A percentile compares a stretch with the other conserved stretches of the same genome.
phyloP scores from a whole-genome alignment of 2,888 invertebrate genomes.

The Stenolophus ochropezus region DNA sequence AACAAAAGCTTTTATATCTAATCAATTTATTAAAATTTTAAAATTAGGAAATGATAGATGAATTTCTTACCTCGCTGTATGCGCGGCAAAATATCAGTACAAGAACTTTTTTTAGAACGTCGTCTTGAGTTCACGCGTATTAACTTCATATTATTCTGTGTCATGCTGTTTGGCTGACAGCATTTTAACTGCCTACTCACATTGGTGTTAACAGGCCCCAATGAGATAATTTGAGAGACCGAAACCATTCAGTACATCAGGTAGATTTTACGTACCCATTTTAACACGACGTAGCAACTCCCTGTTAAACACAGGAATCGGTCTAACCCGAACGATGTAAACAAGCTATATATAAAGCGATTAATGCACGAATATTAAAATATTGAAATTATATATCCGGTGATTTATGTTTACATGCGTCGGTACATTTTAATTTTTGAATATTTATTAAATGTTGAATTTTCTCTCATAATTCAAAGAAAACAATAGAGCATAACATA shows the following conservation, averaged over 20 bases:
- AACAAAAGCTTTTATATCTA: too few relatives aligned
- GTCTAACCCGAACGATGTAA: conserved; percentile 42
- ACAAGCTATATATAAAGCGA: conserved; percentile 49
- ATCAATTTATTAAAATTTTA: too few relatives aligned
- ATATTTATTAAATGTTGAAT: conserved; percentile 4
- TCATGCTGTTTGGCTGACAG: conserved; percentile 7
- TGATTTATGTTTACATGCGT: background rate
- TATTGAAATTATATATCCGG: conserved; percentile 18
- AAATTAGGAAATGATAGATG: too few relatives aligned
- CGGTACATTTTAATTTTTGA: background rate
- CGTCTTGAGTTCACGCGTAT: conserved; percentile 66
- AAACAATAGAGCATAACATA: too few relatives aligned
- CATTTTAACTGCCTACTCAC: conserved; percentile 51
- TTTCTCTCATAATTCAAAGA: background rate
- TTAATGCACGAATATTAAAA: conserved; percentile 6
- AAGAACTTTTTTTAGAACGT: conserved; percentile 62
- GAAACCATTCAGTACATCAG: conserved; percentile 17
- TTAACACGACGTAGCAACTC: background rate
- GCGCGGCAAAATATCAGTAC: conserved; percentile 50
- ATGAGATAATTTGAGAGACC: conserved; percentile 52
- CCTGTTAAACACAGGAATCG: conserved; percentile 15
- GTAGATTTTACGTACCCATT: conserved; percentile 36
- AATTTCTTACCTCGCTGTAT: conserved; percentile 53
- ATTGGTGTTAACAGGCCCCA: conserved; percentile 45
- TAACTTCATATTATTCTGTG: conserved; percentile 64